Evolutionary conservation across 2,797 vertebrate species (phyloP).

Genomic region (Girardinus metallicus): DNA sequence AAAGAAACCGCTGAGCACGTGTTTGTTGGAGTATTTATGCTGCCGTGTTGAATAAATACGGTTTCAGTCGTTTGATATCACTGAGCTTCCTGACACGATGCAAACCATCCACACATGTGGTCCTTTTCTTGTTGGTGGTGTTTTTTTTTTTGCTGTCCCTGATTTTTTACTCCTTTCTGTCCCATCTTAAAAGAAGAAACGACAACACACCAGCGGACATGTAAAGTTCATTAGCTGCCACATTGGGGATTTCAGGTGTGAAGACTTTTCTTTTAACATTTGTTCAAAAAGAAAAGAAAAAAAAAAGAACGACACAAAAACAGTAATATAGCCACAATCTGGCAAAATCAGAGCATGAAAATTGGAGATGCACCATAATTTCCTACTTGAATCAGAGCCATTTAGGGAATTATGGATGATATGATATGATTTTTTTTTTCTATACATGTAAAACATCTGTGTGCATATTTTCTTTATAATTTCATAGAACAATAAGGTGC

Average conservation of each 20-base stretch:
- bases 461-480: background rate
- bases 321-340: background rate
- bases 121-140: background rate
- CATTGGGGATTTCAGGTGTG: background rate
- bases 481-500: background rate
- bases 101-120: constrained; percentile 4
- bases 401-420: no score
- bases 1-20: constrained; percentile 5
- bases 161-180: constrained; percentile 11
- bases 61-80: background rate
- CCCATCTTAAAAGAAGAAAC: background rate
- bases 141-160: background rate
- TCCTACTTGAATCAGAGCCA: no score
- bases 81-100: constrained; percentile 8
- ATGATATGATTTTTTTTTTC: no score
- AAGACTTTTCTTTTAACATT: constrained; percentile 5
- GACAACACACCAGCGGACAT: background rate
- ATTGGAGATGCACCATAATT: background rate
- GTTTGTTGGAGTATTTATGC: background rate
- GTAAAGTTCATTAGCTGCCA: background rate
- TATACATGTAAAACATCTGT: no score
- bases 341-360: no score
- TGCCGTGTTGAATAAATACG: background rate
- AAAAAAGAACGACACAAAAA: background rate
- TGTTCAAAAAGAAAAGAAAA: background rate